A percentile compares a stretch with the other conserved stretches of the same genome.
These are phyloP conservation scores for Catostomus latipinnis DNA, from an alignment of 2,797 vertebrate species.

Conservation along the genomic window DNA sequence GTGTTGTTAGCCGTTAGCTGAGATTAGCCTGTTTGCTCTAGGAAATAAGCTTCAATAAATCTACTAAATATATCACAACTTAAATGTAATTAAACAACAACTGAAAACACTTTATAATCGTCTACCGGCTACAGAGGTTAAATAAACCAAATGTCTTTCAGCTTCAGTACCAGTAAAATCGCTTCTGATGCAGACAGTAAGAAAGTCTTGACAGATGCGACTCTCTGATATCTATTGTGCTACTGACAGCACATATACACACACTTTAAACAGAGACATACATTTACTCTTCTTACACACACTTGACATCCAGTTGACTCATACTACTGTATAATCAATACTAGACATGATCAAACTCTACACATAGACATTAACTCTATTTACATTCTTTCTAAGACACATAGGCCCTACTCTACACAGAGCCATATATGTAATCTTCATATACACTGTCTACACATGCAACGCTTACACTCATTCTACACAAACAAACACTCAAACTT, in stretches of 20 bases:
- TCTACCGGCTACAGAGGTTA: too few species aligned
- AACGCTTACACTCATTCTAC: not conserved
- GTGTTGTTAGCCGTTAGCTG: slow-evolving; percentile 39
- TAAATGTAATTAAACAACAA: not conserved
- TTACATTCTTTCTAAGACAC: not conserved
- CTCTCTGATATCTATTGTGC: slow-evolving; percentile 27
- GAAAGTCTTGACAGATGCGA: slow-evolving; percentile 34
- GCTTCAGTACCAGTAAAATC: not conserved
- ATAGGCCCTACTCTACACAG: not conserved
- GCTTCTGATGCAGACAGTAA: not conserved
- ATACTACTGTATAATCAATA: too few species aligned
- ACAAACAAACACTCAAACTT: not conserved
- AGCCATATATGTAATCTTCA: not conserved
- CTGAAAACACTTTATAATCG: not conserved
- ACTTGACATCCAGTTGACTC: slow-evolving; percentile 5
- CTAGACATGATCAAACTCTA: too few species aligned
- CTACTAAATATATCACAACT: too few species aligned
- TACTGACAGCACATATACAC: not conserved
- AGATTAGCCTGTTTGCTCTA: slow-evolving; percentile 19
- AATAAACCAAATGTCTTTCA: not conserved
- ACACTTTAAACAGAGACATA: not conserved
- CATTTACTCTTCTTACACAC: not conserved
- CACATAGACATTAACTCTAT: too few species aligned
- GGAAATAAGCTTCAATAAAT: too few species aligned
- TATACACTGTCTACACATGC: not conserved